Percentiles rank a stretch among this genome's conserved stretches.
Evolutionary conservation across 2,113 vertebrate genomes (phyloP).

Genomic region (Macrotus californicus): DNA sequence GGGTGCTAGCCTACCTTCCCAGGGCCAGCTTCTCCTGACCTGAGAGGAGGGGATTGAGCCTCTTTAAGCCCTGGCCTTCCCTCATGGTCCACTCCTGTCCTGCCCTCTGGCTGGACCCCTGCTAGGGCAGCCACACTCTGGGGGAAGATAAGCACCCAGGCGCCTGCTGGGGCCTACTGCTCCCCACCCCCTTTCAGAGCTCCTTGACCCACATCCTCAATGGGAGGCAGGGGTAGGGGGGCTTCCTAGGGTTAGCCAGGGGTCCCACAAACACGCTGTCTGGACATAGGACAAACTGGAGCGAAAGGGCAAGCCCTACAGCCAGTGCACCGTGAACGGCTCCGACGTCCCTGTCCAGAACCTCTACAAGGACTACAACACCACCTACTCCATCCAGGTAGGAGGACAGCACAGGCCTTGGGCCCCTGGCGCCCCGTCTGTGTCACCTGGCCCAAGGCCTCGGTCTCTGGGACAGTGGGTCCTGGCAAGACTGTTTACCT

Average conservation of each 20-base stretch:
- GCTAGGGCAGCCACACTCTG: rapidly evolving
- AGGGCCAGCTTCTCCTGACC: rapidly evolving
- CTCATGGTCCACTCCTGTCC: not conserved
- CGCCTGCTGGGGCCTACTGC: not conserved
- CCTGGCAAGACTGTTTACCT: not conserved
- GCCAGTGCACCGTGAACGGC: conserved; percentile 80
- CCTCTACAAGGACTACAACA: conserved; percentile 79
- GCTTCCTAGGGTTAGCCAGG: not conserved
- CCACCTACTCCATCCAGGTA: conserved; percentile 83
- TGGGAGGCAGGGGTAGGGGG: not conserved
- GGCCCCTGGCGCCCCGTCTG: rapidly evolving
- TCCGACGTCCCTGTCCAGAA: conserved; percentile 78
- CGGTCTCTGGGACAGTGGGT: not conserved
- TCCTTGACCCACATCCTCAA: rapidly evolving
- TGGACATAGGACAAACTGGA: conserved; percentile 81
- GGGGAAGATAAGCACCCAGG: not conserved
- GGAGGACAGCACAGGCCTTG: rapidly evolving
- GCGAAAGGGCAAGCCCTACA: conserved; percentile 81
- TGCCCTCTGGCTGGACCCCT: not conserved
- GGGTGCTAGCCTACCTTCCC: not conserved
- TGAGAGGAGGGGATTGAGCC: rapidly evolving
- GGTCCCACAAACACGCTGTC: not conserved
- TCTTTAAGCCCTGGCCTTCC: not conserved
- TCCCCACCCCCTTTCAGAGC: not conserved
- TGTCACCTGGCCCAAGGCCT: rapidly evolving